These are phyloP conservation scores for Pelosia muscerda DNA, from an alignment of 2,888 invertebrate species.

Conservation along the genomic window DNA sequence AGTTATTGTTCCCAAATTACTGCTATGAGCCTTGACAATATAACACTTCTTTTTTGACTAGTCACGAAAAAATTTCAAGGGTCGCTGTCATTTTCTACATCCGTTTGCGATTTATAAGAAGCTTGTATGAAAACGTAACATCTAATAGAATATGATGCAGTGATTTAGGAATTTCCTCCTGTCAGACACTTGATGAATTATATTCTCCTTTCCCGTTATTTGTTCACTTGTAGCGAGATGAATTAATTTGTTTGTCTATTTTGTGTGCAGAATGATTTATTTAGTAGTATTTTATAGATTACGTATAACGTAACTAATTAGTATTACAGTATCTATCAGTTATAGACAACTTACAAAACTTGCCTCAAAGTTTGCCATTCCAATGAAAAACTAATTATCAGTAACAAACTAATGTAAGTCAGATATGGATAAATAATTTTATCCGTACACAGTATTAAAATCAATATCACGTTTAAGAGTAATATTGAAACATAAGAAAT, in stretches of 20 bases:
- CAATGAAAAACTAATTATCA: background rate
- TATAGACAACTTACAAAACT: too few relatives aligned
- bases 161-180: conserved; percentile 52
- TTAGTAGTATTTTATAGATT: background rate
- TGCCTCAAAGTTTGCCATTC: background rate
- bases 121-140: conserved; percentile 31
- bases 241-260: conserved; percentile 45
- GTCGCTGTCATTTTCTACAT: conserved; percentile 20
- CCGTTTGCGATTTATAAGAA: conserved; percentile 24
- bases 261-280: conserved; percentile 11
- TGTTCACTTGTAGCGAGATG: conserved; percentile 53
- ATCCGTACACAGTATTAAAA: background rate
- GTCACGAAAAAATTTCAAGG: conserved; percentile 14
- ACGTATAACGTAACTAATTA: background rate
- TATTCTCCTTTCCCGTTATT: conserved; percentile 64
- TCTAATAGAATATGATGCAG: conserved; percentile 64
- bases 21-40: background rate
- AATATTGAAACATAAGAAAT: too few relatives aligned
- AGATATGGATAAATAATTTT: background rate
- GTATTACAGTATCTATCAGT: too few relatives aligned
- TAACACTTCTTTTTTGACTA: background rate
- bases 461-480: too few relatives aligned
- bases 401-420: too few relatives aligned
- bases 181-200: conserved; percentile 60
- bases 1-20: background rate